Evolutionary conservation across 2,797 vertebrate genomes (phyloP), one percentile per base, ranked within the genome.

Genomic region (Geotrypetes seraphini): DNA sequence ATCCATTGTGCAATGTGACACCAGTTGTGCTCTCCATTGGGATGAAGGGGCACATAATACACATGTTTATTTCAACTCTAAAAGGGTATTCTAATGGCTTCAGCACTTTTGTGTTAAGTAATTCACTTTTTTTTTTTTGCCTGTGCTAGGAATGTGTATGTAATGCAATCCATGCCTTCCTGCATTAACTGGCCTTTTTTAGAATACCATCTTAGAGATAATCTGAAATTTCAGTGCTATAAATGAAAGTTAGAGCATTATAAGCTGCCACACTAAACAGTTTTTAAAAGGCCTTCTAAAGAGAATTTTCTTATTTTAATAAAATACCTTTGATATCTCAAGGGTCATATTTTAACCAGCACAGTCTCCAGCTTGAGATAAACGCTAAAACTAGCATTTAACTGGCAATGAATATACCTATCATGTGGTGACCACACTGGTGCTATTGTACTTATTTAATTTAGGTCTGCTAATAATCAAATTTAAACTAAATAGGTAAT

Each of bases 1-100:
- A 76, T 72, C 53, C 47, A 60, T 52, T 43, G 47, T 52, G 68
- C 74, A 77, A 81, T 53, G 67, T 64, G 75, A 86, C 73, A 83
- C 82, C 64, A 66, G 62, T 74, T 64, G 59, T 66, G 51, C 51
- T 59, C 45, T 69, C 81, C 52, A 18, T 24, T 55, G 76, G 73
- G 82, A 78, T 44, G 52, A 32, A 37, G 14, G 56, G 57, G 45
- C 62, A 69, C 63, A 69, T 70, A 77, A 77, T 73, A 73, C 64
- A 69, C 40, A 46, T 72, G 67, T 79, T 78, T 75, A 71, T 77
- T 72, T 75, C 69, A 28, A 63, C 56, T 61, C 71, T 78, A 68
- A 73, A 75, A 83, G 69, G 63, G 52, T 59, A 39, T 65, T 51
- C 70, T 83, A 85, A 83, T 82, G 79, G 76, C 56, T 77, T 76